phyloP scores from a whole-genome alignment of 2,888 invertebrate genomes.

The Helobdella robusta region DNA sequence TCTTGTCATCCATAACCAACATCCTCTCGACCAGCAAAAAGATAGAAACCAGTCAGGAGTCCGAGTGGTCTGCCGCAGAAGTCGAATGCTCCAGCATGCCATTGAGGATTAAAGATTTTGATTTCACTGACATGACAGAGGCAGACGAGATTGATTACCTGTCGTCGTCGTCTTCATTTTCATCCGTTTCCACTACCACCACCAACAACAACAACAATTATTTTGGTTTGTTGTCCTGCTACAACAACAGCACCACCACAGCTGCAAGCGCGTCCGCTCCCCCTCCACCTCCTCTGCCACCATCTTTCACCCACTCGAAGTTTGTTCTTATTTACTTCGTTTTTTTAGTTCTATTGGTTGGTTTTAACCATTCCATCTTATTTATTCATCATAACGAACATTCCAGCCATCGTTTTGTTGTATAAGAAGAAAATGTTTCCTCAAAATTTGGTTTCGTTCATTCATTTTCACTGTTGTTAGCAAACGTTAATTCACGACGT shows the following conservation, averaged over 20 bases:
- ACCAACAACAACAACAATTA: not conserved
- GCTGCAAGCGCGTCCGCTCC: constrained; percentile 17
- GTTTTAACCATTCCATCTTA: too few relatives aligned
- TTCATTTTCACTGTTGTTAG: too few relatives aligned
- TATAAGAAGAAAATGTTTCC: too few relatives aligned
- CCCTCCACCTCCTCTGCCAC: constrained; percentile 29
- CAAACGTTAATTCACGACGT: too few relatives aligned
- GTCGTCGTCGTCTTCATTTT: not conserved
- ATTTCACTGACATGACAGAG: constrained; percentile 82
- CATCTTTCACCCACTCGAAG: not conserved
- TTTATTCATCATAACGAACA: too few relatives aligned
- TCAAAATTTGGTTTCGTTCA: too few relatives aligned
- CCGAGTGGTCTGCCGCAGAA: constrained; percentile 8
- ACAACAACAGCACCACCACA: constrained; percentile 5
- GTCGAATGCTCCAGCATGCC: constrained; percentile 1
- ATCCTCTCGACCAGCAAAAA: constrained; percentile 11
- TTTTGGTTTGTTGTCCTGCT: not conserved
- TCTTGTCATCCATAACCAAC: not conserved
- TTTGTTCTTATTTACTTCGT: too few relatives aligned
- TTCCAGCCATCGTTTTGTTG: too few relatives aligned
- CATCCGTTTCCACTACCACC: not conserved
- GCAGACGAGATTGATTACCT: constrained; percentile 66
- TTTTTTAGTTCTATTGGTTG: too few relatives aligned
- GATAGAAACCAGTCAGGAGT: not conserved
- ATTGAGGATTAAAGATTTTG: constrained; percentile 73